Conservation (phyloP, 2,113 vertebrate genomes). For the Eleginops maclovinus region DNA sequence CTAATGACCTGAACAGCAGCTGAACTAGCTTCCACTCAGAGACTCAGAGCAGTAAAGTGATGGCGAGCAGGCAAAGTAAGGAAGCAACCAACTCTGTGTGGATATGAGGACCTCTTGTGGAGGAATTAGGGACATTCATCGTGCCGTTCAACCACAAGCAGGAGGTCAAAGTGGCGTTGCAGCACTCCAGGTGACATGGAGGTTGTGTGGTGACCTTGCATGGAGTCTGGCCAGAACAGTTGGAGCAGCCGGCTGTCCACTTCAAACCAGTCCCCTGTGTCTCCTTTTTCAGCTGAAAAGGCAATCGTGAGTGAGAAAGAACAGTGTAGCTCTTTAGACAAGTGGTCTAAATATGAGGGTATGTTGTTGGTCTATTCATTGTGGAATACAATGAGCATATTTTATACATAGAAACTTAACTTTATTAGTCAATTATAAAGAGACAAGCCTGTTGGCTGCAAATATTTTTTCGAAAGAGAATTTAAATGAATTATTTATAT, state of each 20-base stretch:
- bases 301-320: not conserved
- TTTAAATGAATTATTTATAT: not conserved
- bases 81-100: conserved; percentile 39
- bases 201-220: conserved; percentile 51
- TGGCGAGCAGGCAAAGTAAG: conserved; percentile 57
- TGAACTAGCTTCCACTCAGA: not conserved
- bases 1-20: conserved; percentile 7
- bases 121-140: conserved; percentile 70
- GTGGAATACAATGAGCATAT: not conserved
- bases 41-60: conserved; percentile 49
- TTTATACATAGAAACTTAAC: not conserved
- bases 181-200: conserved; percentile 86
- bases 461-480: not conserved
- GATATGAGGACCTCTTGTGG: conserved; percentile 46
- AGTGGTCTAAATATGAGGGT: not conserved
- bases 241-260: conserved; percentile 81
- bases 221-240: conserved; percentile 68
- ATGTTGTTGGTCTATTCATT: not conserved
- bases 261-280: not conserved
- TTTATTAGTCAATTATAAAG: not conserved
- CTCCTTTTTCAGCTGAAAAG: conserved; percentile 82
- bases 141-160: conserved; percentile 85
- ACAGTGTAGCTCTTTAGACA: fast-evolving
- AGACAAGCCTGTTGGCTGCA: not conserved
- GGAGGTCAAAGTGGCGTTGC: conserved; percentile 76